Evolutionary conservation across 53 echinoderm and acorn worm genomes (phyloP).

Genomic region (Echinarachnius parma): DNA sequence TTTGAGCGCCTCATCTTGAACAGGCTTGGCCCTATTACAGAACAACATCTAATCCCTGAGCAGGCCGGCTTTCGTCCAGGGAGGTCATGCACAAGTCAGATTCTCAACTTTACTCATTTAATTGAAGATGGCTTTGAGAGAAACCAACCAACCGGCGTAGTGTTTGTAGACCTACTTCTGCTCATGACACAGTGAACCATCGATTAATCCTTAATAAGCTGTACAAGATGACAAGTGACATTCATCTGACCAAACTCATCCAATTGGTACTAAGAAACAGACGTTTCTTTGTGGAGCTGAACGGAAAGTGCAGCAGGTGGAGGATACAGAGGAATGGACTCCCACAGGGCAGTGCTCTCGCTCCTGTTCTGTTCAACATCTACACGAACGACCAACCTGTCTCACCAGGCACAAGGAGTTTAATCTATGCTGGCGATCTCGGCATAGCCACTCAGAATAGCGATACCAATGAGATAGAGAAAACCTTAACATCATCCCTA

Average conservation of each 20-base stretch:
- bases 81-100: constrained; percentile 49
- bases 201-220: constrained; percentile 50
- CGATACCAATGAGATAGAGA: constrained; percentile 5
- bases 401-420: constrained; percentile 31
- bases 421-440: constrained; percentile 55
- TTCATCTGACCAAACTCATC: constrained; percentile 44
- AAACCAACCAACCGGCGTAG: constrained; percentile 43
- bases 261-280: constrained; percentile 47
- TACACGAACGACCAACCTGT: constrained; percentile 57
- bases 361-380: constrained; percentile 59
- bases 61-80: constrained; percentile 65
- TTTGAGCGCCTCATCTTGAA: constrained; percentile 61
- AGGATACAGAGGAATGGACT: constrained; percentile 47
- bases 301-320: constrained; percentile 49
- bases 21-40: constrained; percentile 37
- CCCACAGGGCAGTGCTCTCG: constrained; percentile 47
- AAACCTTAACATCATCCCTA: constrained; percentile 1
- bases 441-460: constrained; percentile 34
- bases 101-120: constrained; percentile 59
- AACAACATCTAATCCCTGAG: constrained; percentile 57
- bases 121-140: constrained; percentile 65
- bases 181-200: constrained; percentile 50
- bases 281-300: constrained; percentile 50
- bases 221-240: constrained; percentile 45
- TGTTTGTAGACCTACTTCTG: constrained; percentile 46